Conservation (phyloP, 2,797 vertebrate species). For the Cottoperca gobio region DNA sequence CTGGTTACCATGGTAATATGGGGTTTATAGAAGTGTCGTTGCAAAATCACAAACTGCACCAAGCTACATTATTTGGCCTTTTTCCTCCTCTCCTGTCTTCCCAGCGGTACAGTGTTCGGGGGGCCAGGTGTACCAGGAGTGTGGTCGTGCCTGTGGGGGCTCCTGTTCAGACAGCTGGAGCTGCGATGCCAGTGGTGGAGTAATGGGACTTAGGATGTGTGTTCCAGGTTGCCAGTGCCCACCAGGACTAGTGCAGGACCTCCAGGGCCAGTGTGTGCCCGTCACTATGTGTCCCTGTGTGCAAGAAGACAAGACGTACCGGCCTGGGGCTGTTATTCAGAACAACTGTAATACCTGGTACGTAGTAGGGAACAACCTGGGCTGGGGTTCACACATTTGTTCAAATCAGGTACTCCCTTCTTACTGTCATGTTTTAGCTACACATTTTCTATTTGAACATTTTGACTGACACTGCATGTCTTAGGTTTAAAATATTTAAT, state of each 20-base stretch:
- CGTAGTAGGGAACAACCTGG: constrained; percentile 23
- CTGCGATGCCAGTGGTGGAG: constrained; percentile 66
- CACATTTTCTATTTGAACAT: background rate
- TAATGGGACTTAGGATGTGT: constrained; percentile 71
- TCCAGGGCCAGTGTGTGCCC: constrained; percentile 87
- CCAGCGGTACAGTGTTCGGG: constrained; percentile 85
- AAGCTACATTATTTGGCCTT: background rate
- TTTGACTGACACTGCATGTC: background rate
- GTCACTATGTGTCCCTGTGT: constrained; percentile 85
- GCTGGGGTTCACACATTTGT: background rate
- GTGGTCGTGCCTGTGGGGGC: constrained; percentile 80
- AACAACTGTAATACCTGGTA: constrained; percentile 90
- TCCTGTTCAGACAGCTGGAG: constrained; percentile 83
- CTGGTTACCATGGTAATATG: background rate
- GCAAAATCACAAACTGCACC: background rate
- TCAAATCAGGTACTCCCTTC: background rate
- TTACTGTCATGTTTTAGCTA: background rate
- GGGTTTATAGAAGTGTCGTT: background rate
- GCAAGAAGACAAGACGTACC: constrained; percentile 72
- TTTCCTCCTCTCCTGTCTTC: background rate
- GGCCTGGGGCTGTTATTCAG: constrained; percentile 74
- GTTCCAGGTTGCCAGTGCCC: constrained; percentile 92
- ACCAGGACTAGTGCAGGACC: constrained; percentile 84
- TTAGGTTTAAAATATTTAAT: background rate
- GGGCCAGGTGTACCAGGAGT: constrained; percentile 90